Percentiles rank a stretch among this genome's conserved stretches.
phyloP scores from a whole-genome alignment of 2,888 invertebrate genomes.

The Drosophila ustulata region DNA sequence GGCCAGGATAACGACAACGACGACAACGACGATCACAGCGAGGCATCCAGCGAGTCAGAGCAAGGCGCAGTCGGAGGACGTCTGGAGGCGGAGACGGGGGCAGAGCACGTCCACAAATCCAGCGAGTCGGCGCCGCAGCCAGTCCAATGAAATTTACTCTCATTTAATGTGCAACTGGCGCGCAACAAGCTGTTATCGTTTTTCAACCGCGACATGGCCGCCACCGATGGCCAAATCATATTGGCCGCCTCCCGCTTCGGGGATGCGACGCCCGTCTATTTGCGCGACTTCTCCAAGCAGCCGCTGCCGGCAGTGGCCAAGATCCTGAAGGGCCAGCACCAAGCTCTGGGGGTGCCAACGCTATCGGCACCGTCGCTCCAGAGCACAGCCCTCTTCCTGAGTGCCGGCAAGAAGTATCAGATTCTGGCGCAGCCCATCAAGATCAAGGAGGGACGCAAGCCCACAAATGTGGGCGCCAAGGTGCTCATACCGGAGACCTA shows the following conservation, averaged over 20 bases:
- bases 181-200: constrained; percentile 85
- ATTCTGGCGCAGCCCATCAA: constrained; percentile 95
- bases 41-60: constrained; percentile 27
- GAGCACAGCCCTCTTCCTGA: constrained; percentile 93
- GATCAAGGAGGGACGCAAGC: constrained; percentile 94
- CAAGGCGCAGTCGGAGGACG: constrained; percentile 65
- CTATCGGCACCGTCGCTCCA: constrained; percentile 94
- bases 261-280: constrained; percentile 84
- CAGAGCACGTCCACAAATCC: constrained; percentile 3
- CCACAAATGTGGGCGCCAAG: constrained; percentile 91
- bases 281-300: constrained; percentile 88
- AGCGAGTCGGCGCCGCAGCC: constrained; percentile 51
- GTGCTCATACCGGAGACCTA: constrained; percentile 96
- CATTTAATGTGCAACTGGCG: constrained; percentile 85
- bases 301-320: constrained; percentile 94
- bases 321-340: constrained; percentile 97
- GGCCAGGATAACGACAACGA: constrained; percentile 23
- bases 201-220: constrained; percentile 89
- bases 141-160: constrained; percentile 84
- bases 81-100: background rate
- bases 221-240: constrained; percentile 95
- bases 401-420: constrained; percentile 93
- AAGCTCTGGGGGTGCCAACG: constrained; percentile 95
- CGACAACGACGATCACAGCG: constrained; percentile 34
- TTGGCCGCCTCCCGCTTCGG: constrained; percentile 91